Percentiles rank a stretch among this genome's conserved stretches.
Conservation (phyloP, 2,888 invertebrate genomes). For the Acronicta aceris region DNA sequence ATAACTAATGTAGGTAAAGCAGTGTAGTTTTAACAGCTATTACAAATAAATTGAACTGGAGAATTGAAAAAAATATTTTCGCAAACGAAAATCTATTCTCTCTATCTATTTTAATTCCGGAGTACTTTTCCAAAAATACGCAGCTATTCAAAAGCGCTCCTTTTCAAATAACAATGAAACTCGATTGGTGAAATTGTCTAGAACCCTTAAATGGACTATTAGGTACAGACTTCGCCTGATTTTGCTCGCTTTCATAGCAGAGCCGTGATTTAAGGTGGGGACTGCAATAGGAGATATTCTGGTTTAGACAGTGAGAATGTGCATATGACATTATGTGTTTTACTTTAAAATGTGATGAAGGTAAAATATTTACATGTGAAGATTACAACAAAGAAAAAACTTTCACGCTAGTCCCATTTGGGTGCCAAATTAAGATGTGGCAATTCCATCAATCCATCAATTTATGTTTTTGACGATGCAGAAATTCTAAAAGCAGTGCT, state of each 20-base stretch:
- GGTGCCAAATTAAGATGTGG: no score
- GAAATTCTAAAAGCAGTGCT: no score
- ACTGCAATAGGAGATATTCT: constrained; percentile 54
- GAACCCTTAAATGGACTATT: constrained; percentile 74
- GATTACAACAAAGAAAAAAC: no score
- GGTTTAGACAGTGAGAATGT: constrained; percentile 49
- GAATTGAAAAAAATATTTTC: no score
- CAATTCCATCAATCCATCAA: no score
- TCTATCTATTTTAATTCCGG: no score
- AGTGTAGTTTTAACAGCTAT: no score
- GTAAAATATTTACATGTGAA: not conserved
- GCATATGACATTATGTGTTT: constrained; percentile 1
- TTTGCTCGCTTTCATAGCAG: constrained; percentile 57
- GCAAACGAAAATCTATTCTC: no score
- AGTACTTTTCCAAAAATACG: constrained; percentile 6
- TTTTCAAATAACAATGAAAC: constrained; percentile 65
- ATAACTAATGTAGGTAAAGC: no score
- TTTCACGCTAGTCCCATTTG: no score
- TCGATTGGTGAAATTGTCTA: constrained; percentile 72
- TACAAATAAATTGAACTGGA: no score
- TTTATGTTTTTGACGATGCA: no score
- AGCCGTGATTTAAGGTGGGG: constrained; percentile 66
- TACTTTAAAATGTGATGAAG: not conserved
- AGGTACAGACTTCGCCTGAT: constrained; percentile 66
- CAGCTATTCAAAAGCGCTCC: constrained; percentile 42